These are phyloP conservation scores for Pterostichus niger DNA, from an alignment of 2,888 invertebrate genomes.

Conservation along the genomic window DNA sequence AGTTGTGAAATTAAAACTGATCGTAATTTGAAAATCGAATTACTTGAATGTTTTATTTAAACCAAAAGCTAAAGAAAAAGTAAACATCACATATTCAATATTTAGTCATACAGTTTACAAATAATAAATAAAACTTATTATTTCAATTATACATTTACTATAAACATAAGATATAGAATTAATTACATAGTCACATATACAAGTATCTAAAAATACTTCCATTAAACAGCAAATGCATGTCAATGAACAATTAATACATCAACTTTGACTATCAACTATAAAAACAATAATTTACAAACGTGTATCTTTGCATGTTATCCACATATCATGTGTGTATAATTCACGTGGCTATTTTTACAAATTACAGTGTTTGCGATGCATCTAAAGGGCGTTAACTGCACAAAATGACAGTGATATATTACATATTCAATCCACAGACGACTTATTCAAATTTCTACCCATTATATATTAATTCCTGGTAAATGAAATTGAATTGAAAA, in stretches of 20 bases:
- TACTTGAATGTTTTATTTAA: too few species aligned
- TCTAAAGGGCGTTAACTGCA: neutral
- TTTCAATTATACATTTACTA: too few species aligned
- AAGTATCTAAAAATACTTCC: too few species aligned
- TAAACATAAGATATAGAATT: too few species aligned
- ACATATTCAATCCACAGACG: neutral
- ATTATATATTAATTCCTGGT: neutral
- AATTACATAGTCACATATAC: too few species aligned
- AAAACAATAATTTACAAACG: neutral
- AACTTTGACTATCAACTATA: neutral
- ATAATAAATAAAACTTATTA: too few species aligned
- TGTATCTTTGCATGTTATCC: neutral
- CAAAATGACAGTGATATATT: conserved; percentile 2
- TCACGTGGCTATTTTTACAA: neutral
- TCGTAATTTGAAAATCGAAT: too few species aligned
- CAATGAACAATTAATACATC: neutral
- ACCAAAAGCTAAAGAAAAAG: too few species aligned
- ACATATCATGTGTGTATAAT: neutral
- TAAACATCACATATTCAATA: too few species aligned
- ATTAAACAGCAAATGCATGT: neutral
- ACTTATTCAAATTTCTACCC: neutral
- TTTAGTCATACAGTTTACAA: too few species aligned
- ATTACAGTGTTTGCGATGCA: neutral
- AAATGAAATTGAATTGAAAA: neutral
- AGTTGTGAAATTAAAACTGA: too few species aligned